Conservation (phyloP, 2,113 vertebrate species). For the Mystacornis crossleyi region DNA sequence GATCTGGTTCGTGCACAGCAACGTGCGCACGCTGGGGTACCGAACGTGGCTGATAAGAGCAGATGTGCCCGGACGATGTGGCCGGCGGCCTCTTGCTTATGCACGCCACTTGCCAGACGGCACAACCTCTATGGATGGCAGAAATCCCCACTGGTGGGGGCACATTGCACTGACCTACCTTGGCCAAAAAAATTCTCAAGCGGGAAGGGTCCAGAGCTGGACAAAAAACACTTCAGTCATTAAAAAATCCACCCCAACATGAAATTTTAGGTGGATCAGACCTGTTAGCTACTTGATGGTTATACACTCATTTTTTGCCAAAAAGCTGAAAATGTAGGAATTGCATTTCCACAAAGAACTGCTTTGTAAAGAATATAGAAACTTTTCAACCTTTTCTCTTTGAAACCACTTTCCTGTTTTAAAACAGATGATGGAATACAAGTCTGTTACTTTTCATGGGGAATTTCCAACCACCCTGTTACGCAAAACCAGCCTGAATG, state of each 20-base stretch:
- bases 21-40: accelerated
- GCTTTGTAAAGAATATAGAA: neutral
- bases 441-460: neutral
- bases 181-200: neutral
- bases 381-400: neutral
- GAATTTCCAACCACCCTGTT: neutral
- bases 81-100: neutral
- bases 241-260: neutral
- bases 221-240: neutral
- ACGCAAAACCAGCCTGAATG: neutral
- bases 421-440: neutral
- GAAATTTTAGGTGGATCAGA: neutral
- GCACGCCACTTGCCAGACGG: accelerated
- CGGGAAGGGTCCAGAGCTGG: neutral
- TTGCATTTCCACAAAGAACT: neutral
- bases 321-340: neutral
- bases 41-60: neutral
- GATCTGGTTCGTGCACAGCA: accelerated
- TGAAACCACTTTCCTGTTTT: neutral
- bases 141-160: neutral
- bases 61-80: accelerated
- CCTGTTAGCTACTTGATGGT: neutral
- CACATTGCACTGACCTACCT: neutral
- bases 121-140: accelerated
- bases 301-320: neutral